These are phyloP conservation scores for Glaucopsyche alexis DNA, from an alignment of 2,888 invertebrate species.

Conservation along the genomic window DNA sequence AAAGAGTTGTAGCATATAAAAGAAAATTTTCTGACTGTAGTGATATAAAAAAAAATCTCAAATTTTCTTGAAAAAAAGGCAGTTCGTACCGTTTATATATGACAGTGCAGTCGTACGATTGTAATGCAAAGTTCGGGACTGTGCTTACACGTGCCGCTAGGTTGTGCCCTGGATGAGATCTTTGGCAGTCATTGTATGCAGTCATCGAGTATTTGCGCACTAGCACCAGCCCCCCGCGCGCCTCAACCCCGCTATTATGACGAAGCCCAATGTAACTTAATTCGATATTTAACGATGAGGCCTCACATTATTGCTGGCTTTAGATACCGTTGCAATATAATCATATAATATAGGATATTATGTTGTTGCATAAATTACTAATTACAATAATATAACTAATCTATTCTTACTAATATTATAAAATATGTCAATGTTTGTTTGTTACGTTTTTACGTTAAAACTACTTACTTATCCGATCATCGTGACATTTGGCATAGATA, in stretches of 20 bases:
- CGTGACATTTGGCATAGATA: no score
- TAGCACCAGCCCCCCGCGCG: conserved; percentile 42
- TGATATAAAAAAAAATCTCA: conserved; percentile 1
- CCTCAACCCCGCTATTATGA: conserved; percentile 36
- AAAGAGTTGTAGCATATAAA: neutral
- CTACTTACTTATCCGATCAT: no score
- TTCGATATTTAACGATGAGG: conserved; percentile 12
- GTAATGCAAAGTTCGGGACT: conserved; percentile 56
- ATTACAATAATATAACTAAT: no score
- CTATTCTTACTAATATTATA: no score
- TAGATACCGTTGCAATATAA: no score
- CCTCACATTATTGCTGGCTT: neutral
- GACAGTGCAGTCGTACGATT: conserved; percentile 43
- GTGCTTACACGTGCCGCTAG: conserved; percentile 74
- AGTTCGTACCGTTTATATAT: conserved; percentile 13
- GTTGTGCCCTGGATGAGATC: conserved; percentile 73
- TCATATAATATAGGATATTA: no score
- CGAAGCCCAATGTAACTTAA: conserved; percentile 10
- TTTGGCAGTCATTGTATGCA: conserved; percentile 77
- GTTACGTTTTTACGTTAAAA: no score
- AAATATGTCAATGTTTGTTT: no score
- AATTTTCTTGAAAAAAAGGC: neutral
- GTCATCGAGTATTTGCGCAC: conserved; percentile 65
- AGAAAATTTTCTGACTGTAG: neutral
- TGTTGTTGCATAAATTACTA: no score